Percentiles rank a stretch among this genome's conserved stretches.
These are phyloP conservation scores for Lineus longissimus DNA, from an alignment of 1,140 invertebrate genomes.

Conservation along the genomic window DNA sequence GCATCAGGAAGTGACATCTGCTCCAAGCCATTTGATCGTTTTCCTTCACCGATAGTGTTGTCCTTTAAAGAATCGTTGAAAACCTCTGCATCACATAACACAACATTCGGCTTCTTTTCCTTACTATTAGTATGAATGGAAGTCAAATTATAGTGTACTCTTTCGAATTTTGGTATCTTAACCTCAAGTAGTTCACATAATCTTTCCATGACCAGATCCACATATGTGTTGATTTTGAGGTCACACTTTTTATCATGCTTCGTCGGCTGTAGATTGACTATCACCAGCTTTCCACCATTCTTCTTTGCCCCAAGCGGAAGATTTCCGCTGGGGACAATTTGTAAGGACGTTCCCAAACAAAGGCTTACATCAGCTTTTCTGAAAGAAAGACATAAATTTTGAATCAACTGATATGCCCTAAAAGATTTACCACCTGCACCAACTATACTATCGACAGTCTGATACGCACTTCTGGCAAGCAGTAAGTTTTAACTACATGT, in stretches of 20 bases:
- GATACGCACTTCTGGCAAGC: not conserved
- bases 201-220: constrained; percentile 77
- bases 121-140: constrained; percentile 29
- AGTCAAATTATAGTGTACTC: constrained; percentile 23
- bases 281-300: constrained; percentile 82
- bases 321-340: constrained; percentile 95
- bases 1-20: not conserved
- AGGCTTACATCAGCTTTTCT: constrained; percentile 87
- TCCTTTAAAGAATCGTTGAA: too few relatives aligned
- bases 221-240: constrained; percentile 82
- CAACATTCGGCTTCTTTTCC: too few relatives aligned
- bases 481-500: not conserved
- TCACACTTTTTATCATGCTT: constrained; percentile 94
- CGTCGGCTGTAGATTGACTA: constrained; percentile 94
- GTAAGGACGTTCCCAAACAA: constrained; percentile 91
- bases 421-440: not conserved
- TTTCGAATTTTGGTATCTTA: constrained; percentile 29
- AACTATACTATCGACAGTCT: constrained; percentile 5
- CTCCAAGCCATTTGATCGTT: constrained; percentile 1
- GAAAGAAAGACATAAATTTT: constrained; percentile 32
- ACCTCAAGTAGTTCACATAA: constrained; percentile 55
- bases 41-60: not conserved
- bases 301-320: constrained; percentile 85
- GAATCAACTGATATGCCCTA: not conserved
- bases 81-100: too few relatives aligned